Evolutionary conservation across 1,140 invertebrate genomes (phyloP).

Genomic region (Anoplophora glabripennis): DNA sequence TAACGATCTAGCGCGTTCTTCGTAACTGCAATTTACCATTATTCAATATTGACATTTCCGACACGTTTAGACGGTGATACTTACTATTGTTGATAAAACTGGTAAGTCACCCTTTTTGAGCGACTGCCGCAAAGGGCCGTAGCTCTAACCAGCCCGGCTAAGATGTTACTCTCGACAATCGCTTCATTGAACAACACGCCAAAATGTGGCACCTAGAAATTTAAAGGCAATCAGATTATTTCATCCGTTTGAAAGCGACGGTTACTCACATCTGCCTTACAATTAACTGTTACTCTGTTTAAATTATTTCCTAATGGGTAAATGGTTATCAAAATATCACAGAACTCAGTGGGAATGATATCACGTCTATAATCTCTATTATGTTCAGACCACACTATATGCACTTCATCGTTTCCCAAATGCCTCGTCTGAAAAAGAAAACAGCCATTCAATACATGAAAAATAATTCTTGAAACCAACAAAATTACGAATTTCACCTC

Average conservation of each 20-base stretch:
- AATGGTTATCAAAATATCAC: constrained; percentile 96
- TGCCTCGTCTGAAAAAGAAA: constrained; percentile 74
- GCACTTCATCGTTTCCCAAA: constrained; percentile 98
- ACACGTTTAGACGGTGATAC: constrained; percentile 32
- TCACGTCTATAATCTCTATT: constrained; percentile 91
- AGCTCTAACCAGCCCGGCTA: constrained; percentile 86
- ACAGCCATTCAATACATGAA: no score
- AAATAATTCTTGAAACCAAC: neutral
- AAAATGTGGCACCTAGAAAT: constrained; percentile 81
- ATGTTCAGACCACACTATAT: constrained; percentile 99
- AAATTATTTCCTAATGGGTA: constrained; percentile 86
- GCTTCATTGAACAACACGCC: constrained; percentile 95
- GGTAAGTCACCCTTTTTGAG: constrained; percentile 81
- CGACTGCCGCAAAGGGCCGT: constrained; percentile 91
- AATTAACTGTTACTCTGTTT: constrained; percentile 78
- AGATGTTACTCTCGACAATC: constrained; percentile 76
- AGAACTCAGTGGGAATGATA: constrained; percentile 98
- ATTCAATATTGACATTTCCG: neutral
- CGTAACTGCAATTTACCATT: constrained; percentile 65
- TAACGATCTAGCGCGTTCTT: constrained; percentile 83
- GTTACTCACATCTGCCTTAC: constrained; percentile 75
- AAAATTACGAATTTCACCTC: no score
- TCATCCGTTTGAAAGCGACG: neutral
- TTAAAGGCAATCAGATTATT: neutral
- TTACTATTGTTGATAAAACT: constrained; percentile 90